These are phyloP conservation scores for Nothura maculosa DNA, from an alignment of 2,797 vertebrate species.

Conservation along the genomic window DNA sequence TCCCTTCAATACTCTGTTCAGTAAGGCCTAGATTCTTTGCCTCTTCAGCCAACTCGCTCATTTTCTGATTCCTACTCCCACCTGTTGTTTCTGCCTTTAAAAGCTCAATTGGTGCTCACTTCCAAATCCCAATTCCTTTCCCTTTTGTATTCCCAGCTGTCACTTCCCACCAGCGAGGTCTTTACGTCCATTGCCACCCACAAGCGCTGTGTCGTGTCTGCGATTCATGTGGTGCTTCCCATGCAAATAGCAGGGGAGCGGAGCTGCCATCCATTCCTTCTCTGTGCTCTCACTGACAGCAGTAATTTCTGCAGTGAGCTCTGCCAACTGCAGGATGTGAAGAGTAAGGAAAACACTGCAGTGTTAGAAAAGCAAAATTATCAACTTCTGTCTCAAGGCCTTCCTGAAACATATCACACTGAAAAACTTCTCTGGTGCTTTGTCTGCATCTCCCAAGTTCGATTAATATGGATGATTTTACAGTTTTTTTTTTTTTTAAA, in stretches of 20 bases:
- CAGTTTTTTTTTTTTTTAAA: too few relatives aligned
- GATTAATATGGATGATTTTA: neutral
- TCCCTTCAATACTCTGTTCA: neutral
- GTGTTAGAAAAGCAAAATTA: neutral
- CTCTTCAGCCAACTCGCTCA: neutral
- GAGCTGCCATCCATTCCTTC: neutral
- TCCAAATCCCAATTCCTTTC: neutral
- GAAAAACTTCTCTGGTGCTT: neutral
- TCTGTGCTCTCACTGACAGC: neutral
- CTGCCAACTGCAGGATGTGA: neutral
- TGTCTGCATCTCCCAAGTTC: neutral
- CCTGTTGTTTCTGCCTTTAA: neutral
- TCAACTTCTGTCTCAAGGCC: neutral
- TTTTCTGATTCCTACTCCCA: neutral
- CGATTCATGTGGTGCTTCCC: neutral
- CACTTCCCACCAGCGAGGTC: neutral
- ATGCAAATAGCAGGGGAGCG: neutral
- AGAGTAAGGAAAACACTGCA: neutral
- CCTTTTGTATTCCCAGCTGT: constrained; percentile 40
- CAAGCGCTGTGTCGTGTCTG: neutral
- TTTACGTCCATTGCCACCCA: neutral
- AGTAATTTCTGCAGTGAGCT: neutral
- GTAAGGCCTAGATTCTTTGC: neutral
- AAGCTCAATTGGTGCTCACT: neutral
- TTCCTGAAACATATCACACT: neutral